Conservation (phyloP, 2,797 vertebrate species). For the Anisognathus igniventris region DNA sequence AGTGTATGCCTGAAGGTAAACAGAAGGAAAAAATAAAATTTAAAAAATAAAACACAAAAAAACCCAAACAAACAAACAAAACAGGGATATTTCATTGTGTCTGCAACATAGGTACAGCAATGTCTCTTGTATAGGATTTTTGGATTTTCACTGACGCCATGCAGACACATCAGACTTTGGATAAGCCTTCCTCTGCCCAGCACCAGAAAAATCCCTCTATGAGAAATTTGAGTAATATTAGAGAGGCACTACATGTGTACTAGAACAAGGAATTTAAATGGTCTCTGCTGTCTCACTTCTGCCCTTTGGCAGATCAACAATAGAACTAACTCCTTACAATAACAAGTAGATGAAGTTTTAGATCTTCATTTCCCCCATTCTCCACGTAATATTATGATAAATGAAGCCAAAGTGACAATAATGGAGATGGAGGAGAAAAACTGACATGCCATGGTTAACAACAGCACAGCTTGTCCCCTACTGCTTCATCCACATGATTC, state of each 20-base stretch:
- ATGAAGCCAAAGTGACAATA: not conserved
- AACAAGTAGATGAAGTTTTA: not conserved
- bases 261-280: not conserved
- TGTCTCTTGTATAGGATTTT: not conserved
- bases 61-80: not conserved
- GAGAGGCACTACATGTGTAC: accelerated
- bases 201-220: not conserved
- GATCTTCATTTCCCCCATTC: not conserved
- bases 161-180: not conserved
- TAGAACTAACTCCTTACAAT: not conserved
- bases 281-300: not conserved
- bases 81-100: not conserved
- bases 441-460: not conserved
- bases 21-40: too few relatives aligned
- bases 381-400: not conserved
- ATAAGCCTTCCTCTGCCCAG: not conserved
- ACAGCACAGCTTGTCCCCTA: not conserved
- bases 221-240: not conserved
- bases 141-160: not conserved
- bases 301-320: not conserved
- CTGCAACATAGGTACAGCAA: not conserved
- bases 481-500: not conserved
- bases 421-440: not conserved
- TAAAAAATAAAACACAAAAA: not conserved
- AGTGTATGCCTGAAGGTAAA: not conserved